A percentile compares a stretch with the other conserved stretches of the same genome.
Evolutionary conservation across 30 jellyfish, hydroid and myxozoan genomes (phyloP).

Genomic region (Euphysa ruthae): DNA sequence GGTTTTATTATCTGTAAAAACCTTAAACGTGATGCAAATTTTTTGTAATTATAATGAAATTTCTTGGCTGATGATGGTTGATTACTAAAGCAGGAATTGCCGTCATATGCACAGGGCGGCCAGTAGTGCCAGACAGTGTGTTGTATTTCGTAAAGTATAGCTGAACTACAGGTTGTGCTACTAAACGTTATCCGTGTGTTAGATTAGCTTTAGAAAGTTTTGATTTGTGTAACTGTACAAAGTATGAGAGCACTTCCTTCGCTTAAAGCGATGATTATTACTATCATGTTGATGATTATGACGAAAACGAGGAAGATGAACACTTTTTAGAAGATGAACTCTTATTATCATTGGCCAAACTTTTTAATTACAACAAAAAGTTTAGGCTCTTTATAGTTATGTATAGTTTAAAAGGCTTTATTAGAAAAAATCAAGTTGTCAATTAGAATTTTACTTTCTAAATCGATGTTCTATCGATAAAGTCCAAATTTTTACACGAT

Average conservation of each 20-base stretch:
- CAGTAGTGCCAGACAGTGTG: conserved; percentile 44
- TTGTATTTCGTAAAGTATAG: conserved; percentile 32
- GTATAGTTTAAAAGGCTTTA: background rate
- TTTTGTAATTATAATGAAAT: too few relatives aligned
- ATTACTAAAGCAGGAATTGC: conserved; percentile 8
- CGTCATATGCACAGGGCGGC: conserved; percentile 14
- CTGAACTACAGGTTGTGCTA: conserved; percentile 45
- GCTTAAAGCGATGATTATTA: background rate
- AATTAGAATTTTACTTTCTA: background rate
- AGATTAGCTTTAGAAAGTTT: conserved; percentile 29
- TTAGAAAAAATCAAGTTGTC: background rate
- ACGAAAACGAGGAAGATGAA: conserved; percentile 9
- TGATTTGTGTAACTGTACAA: conserved; percentile 41
- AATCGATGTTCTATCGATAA: background rate
- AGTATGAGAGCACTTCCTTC: conserved; percentile 14
- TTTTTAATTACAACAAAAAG: background rate
- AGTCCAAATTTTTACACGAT: background rate
- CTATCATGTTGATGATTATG: conserved; percentile 9
- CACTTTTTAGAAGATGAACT: background rate
- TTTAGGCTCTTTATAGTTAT: background rate
- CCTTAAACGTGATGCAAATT: too few relatives aligned
- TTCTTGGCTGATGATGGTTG: too few relatives aligned
- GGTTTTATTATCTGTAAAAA: too few relatives aligned
- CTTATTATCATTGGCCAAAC: background rate
- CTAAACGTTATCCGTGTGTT: conserved; percentile 41